Conservation (phyloP, 2,113 vertebrate genomes). For the Nicator chloris region DNA sequence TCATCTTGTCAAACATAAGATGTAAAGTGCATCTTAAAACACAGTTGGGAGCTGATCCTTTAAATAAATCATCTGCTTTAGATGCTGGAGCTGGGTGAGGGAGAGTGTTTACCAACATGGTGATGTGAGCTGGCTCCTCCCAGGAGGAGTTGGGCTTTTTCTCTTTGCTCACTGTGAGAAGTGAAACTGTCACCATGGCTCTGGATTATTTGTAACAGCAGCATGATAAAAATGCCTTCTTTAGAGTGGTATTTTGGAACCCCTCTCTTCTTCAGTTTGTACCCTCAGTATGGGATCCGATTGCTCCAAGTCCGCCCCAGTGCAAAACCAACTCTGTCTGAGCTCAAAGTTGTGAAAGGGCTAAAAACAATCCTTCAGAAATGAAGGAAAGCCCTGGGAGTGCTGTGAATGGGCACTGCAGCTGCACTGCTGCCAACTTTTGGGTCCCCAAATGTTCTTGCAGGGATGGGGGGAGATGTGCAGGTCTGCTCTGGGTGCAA, state of each 20-base stretch:
- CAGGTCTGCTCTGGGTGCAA: background rate
- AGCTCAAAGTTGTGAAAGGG: background rate
- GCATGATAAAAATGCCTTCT: background rate
- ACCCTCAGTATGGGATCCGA: background rate
- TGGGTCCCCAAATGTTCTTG: background rate
- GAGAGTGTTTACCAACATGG: background rate
- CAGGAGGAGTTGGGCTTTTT: background rate
- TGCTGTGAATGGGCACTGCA: background rate
- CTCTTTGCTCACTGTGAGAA: background rate
- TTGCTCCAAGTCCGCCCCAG: rapidly evolving
- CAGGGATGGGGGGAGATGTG: background rate
- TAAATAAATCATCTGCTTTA: background rate
- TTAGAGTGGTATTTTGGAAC: background rate
- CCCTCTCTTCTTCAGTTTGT: background rate
- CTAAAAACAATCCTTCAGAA: background rate
- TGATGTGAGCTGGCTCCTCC: background rate
- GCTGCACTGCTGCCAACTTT: background rate
- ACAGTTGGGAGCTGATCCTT: background rate
- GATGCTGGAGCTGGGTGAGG: background rate
- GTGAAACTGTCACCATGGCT: background rate
- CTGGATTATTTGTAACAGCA: background rate
- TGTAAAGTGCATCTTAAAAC: background rate
- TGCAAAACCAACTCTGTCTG: background rate
- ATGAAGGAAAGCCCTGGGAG: background rate
- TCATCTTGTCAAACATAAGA: background rate